Evolutionary conservation across 2,113 vertebrate species (phyloP).

Genomic region (Chrysemys picta): DNA sequence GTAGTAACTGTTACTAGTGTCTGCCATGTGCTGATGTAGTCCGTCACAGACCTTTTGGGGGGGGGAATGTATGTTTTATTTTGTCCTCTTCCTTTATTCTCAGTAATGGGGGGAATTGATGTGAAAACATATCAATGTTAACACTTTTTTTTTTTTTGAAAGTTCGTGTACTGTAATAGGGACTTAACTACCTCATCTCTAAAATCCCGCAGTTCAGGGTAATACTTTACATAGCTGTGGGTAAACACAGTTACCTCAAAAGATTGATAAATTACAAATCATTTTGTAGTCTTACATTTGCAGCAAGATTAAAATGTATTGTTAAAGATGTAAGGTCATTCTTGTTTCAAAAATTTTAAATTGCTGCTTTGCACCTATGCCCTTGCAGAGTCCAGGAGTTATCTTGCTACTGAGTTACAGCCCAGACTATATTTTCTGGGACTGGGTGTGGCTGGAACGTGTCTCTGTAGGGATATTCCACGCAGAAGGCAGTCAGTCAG

Average conservation of each 20-base stretch:
- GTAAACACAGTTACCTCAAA: constrained; percentile 2
- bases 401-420: background rate
- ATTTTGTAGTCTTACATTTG: background rate
- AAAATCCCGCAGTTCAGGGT: background rate
- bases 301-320: background rate
- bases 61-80: background rate
- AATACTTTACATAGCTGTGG: rapidly evolving
- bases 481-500: rapidly evolving
- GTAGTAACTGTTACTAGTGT: background rate
- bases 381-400: background rate
- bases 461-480: background rate
- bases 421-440: background rate
- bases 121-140: background rate
- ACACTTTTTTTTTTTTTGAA: background rate
- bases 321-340: constrained; percentile 16
- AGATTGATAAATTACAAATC: background rate
- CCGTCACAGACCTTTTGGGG: background rate
- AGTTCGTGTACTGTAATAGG: background rate
- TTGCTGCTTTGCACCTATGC: background rate
- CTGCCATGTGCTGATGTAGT: background rate
- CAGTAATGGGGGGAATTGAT: background rate
- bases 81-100: background rate
- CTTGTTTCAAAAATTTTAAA: background rate
- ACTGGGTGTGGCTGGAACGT: background rate
- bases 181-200: background rate